Evolutionary conservation across 2,113 vertebrate genomes (phyloP), one percentile per base, ranked within the genome.

Genomic region (Dolichallabes microphthalmus): DNA sequence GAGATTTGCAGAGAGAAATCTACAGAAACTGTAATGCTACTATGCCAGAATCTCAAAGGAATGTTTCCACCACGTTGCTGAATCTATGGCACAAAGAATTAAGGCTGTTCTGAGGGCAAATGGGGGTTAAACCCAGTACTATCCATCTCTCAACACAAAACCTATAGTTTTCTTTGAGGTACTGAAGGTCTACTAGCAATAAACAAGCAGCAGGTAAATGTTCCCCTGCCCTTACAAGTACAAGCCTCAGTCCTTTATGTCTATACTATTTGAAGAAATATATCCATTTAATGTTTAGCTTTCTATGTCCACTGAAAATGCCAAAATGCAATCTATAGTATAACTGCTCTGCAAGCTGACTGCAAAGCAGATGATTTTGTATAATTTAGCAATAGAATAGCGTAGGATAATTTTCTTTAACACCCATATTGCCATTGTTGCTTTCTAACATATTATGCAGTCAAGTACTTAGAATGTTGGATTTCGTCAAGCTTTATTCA

Each of bases 171-270:
- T 25, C 6, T 53, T 53, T 66, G 30, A 84, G 19, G 27, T 2
- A 45, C 45, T 45, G 6, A 8, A 7, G 60, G 50, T 25, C 15
- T 45, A 68, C 88, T 25, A 61, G 87, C 83, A 19, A 77, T 58
- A 74, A 86, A 90, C 58, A 68, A 66, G 80, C 88, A 76, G 82
- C 19, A 84, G 71, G 66, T n/a, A 50, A 66, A 35, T 25, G n/a
- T 39, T 27, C 50, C 66, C 11, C 32, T 35, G 22, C 11, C 12
- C 22, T 4, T 45, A 53, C 15, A 27, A 76, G 66, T 35, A n/a
- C 73, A 35, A 32, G n/a, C 22, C 27, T 20, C 10, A 20, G 15
- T 30, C 27, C 22, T 58, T 58, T 32, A 78, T 58, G 11, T 22
- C 2, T 10, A 77, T 4, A 77, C 55, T 77, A 30, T 55, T 55